Evolutionary conservation across 2,888 invertebrate species (phyloP).

Genomic region (Sialis fuliginosa): DNA sequence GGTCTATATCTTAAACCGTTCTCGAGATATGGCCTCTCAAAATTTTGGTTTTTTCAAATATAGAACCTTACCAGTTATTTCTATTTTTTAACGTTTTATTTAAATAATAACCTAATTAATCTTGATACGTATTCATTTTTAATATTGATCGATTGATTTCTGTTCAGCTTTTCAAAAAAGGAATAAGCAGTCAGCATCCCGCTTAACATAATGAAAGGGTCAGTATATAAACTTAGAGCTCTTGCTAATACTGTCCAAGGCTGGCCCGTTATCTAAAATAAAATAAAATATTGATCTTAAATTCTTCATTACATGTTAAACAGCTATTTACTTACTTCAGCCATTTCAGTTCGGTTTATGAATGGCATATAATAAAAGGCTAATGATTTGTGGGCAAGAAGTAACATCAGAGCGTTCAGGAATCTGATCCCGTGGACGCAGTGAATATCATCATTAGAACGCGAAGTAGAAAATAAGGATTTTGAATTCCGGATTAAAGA

Average conservation of each 20-base stretch:
- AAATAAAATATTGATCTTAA: neutral
- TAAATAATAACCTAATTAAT: conserved; percentile 27
- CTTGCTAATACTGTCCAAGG: conserved; percentile 49
- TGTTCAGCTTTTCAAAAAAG: conserved; percentile 36
- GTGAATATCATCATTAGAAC: conserved; percentile 35
- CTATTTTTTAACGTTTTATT: too few species aligned
- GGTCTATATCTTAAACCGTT: too few species aligned
- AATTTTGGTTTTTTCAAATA: too few species aligned
- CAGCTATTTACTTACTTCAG: conserved; percentile 30
- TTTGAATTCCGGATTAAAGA: conserved; percentile 40
- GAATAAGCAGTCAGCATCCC: conserved; percentile 47
- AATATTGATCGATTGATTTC: conserved; percentile 32
- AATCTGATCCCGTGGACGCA: conserved; percentile 48
- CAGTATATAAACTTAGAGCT: conserved; percentile 51
- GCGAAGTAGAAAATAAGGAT: conserved; percentile 31
- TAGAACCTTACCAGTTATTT: too few species aligned
- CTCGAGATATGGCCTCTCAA: too few species aligned
- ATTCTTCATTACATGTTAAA: too few species aligned
- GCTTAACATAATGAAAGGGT: conserved; percentile 52
- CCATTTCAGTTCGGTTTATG: conserved; percentile 43
- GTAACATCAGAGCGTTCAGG: conserved; percentile 41
- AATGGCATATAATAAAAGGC: conserved; percentile 49
- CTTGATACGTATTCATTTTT: conserved; percentile 42
- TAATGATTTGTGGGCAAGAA: conserved; percentile 53
- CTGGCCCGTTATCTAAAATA: conserved; percentile 33